These are phyloP conservation scores for Neofelis nebulosa DNA, from an alignment of 2,113 vertebrate species.

Conservation along the genomic window DNA sequence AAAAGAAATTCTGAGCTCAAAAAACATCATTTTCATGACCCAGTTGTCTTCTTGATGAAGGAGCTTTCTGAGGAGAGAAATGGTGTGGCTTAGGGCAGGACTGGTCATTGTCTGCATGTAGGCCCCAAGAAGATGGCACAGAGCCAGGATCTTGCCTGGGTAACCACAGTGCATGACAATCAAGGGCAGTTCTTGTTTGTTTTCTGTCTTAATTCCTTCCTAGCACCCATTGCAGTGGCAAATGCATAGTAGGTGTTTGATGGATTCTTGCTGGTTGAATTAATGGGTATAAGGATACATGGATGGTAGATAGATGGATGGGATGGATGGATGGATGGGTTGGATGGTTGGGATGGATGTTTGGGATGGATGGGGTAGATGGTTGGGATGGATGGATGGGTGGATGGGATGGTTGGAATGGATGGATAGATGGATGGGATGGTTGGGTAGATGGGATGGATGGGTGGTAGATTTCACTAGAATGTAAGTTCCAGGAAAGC, in stretches of 20 bases:
- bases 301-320: not conserved
- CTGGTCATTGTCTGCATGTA: not conserved
- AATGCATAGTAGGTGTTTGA: not conserved
- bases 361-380: not conserved
- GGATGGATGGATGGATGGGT: too few relatives aligned
- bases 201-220: not conserved
- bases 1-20: constrained; percentile 7
- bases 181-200: not conserved
- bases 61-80: not conserved
- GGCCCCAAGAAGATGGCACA: not conserved
- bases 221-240: not conserved
- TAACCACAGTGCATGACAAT: not conserved
- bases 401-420: not conserved
- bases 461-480: not conserved
- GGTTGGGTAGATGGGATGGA: not conserved
- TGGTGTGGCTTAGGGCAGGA: not conserved
- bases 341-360: not conserved
- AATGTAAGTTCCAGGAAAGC: not conserved
- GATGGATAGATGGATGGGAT: not conserved
- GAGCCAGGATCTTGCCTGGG: not conserved
- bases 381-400: not conserved
- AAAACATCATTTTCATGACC: not conserved
- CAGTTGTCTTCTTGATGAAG: not conserved
- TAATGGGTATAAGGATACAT: not conserved
- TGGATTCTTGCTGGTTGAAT: not conserved